Percentiles rank a stretch among this genome's conserved stretches.
These are phyloP conservation scores for Dexiosoma caninum DNA, from an alignment of 2,888 invertebrate genomes.

Conservation along the genomic window DNA sequence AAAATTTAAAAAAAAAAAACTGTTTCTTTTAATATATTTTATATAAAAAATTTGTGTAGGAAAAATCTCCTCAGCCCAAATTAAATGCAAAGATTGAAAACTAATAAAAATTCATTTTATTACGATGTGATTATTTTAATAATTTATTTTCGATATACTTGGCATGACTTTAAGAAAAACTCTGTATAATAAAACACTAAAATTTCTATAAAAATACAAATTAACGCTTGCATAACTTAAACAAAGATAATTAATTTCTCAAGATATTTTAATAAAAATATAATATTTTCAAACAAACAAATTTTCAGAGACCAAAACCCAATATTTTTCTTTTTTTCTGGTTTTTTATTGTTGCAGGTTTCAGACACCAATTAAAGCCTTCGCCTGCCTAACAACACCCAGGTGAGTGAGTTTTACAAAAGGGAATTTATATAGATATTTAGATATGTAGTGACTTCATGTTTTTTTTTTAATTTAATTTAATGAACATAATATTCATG, in stretches of 20 bases:
- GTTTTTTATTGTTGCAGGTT: conserved; percentile 76
- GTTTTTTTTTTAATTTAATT: no score
- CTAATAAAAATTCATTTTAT: no score
- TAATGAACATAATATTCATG: no score
- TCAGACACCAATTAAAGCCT: conserved; percentile 78
- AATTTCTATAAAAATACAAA: neutral
- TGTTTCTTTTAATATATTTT: no score
- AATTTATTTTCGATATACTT: neutral
- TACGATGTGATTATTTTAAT: neutral
- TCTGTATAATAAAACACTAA: neutral
- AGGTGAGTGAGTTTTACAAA: conserved; percentile 71
- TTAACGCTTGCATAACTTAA: neutral
- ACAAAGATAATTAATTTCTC: neutral
- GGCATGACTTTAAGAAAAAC: neutral
- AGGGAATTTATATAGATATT: neutral
- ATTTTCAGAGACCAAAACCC: conserved; percentile 69
- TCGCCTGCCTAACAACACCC: conserved; percentile 78
- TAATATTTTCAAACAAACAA: conserved; percentile 57
- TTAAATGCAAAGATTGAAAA: no score
- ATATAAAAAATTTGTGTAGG: no score
- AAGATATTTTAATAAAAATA: neutral
- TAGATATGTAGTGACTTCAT: neutral
- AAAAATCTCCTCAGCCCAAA: no score
- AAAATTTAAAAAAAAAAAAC: neutral
- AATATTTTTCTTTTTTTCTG: conserved; percentile 73